Percentiles rank a stretch among this genome's conserved stretches.
phyloP scores from a whole-genome alignment of 2,888 invertebrate genomes.

The Amblyteles armatorius region DNA sequence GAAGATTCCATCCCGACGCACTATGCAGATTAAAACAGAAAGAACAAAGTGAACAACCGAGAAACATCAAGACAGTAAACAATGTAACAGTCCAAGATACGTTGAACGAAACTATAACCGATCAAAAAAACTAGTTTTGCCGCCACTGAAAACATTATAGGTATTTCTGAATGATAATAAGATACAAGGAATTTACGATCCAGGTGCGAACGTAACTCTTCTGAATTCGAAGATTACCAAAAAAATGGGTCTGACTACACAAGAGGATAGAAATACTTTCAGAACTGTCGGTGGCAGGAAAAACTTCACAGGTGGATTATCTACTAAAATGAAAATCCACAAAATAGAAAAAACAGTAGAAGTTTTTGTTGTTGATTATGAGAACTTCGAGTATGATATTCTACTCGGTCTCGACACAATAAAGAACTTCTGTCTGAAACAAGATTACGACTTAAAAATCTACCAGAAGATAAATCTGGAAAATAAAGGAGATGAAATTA shows the following conservation, averaged over 20 bases:
- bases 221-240: conserved; percentile 59
- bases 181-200: conserved; percentile 57
- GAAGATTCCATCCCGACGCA: conserved; percentile 52
- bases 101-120: conserved; percentile 48
- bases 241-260: conserved; percentile 57
- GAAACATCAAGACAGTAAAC: conserved; percentile 47
- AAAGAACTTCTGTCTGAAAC: conserved; percentile 72
- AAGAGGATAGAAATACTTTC: conserved; percentile 56
- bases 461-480: conserved; percentile 47
- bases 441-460: conserved; percentile 70
- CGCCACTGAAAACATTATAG: conserved; percentile 57
- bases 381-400: conserved; percentile 73
- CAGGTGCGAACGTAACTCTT: conserved; percentile 56
- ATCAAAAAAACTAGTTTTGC: conserved; percentile 59
- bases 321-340: conserved; percentile 69
- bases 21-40: conserved; percentile 52
- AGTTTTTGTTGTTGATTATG: conserved; percentile 70
- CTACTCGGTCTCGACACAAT: conserved; percentile 74
- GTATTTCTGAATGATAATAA: conserved; percentile 49
- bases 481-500: conserved; percentile 47
- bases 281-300: conserved; percentile 64
- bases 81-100: conserved; percentile 48
- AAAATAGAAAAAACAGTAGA: conserved; percentile 67
- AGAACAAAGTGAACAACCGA: conserved; percentile 41
- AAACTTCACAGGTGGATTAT: conserved; percentile 67